phyloP scores from a whole-genome alignment of 2,797 vertebrate species.

The Columba guinea region DNA sequence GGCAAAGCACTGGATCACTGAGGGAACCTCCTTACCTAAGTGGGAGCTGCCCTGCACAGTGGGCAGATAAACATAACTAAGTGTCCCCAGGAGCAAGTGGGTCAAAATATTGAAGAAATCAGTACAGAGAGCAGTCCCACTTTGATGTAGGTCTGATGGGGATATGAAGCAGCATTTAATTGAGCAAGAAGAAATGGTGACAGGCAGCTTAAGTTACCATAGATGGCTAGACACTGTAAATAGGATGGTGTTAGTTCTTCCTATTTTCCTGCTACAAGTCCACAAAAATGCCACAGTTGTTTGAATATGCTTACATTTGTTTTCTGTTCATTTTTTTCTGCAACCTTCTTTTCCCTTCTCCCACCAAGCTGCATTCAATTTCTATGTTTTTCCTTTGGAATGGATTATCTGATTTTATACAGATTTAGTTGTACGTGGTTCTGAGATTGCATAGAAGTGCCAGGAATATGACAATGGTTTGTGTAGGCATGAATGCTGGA shows the following conservation, averaged over 20 bases:
- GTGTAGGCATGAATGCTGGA: background rate
- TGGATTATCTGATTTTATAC: conserved; percentile 26
- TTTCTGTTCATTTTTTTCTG: background rate
- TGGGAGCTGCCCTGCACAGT: background rate
- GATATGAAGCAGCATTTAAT: background rate
- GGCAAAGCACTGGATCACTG: background rate
- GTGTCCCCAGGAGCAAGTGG: background rate
- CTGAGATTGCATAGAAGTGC: background rate
- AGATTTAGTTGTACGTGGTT: background rate
- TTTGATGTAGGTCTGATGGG: background rate
- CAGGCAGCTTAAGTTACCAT: background rate
- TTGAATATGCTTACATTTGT: background rate
- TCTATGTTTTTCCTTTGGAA: background rate
- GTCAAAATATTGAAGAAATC: background rate
- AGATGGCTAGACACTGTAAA: background rate
- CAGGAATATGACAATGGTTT: background rate
- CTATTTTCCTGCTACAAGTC: background rate
- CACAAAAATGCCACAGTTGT: background rate
- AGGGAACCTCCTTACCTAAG: background rate
- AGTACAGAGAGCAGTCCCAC: background rate
- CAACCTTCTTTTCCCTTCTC: background rate
- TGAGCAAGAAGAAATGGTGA: background rate
- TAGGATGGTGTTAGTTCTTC: background rate
- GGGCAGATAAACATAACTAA: background rate
- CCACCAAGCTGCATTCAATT: background rate